phyloP scores from a whole-genome alignment of 2,888 invertebrate species.

The Tachina fera region DNA sequence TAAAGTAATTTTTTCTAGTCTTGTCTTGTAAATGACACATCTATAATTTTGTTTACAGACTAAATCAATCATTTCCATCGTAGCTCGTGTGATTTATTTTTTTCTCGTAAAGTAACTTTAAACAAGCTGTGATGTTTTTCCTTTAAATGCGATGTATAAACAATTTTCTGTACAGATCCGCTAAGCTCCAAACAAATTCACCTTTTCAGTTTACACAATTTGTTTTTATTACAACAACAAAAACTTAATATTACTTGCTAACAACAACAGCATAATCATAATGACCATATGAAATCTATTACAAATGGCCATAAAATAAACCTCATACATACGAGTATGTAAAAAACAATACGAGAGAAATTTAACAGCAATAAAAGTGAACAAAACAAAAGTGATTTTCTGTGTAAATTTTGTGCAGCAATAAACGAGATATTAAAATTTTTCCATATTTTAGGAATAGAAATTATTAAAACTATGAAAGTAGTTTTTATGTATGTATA shows the following conservation, averaged over 20 bases:
- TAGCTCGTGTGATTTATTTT: neutral
- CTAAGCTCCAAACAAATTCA: conserved; percentile 31
- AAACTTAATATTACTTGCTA: neutral
- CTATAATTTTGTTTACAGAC: no score
- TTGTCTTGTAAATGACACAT: no score
- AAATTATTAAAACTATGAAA: neutral
- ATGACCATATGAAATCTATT: conserved; percentile 46
- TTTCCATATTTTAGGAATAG: conserved; percentile 9
- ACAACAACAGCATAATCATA: conserved; percentile 5
- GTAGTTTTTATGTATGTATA: no score
- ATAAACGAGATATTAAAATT: conserved; percentile 60
- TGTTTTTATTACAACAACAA: conserved; percentile 15
- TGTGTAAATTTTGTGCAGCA: conserved; percentile 40
- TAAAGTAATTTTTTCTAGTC: no score
- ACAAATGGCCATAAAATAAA: conserved; percentile 60
- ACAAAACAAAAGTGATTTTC: conserved; percentile 8
- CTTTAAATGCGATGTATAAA: neutral
- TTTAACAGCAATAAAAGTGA: neutral
- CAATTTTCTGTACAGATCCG: conserved; percentile 2
- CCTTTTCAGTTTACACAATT: conserved; percentile 34
- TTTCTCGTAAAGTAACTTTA: neutral
- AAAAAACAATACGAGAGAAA: conserved; percentile 36
- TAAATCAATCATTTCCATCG: neutral
- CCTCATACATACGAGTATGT: conserved; percentile 57
- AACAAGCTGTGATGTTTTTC: neutral